Percentiles rank a stretch among this genome's conserved stretches.
Evolutionary conservation across 1,140 invertebrate genomes (phyloP).

Genomic region (Penaeus japonicus): DNA sequence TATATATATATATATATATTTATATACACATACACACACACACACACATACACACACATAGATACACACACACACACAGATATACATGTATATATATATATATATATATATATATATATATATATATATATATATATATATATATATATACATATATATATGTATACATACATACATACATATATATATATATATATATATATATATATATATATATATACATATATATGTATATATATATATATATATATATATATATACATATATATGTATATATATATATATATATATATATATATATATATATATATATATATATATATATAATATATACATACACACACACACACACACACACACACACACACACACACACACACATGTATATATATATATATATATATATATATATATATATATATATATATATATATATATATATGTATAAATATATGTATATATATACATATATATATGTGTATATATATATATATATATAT

Average conservation of each 20-base stretch:
- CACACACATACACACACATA: background rate
- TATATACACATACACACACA: background rate
- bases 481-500: slow-evolving; percentile 24
- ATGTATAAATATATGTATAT: background rate
- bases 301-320: background rate
- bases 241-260: background rate
- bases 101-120: background rate
- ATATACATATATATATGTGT: slow-evolving; percentile 12
- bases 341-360: too few species aligned
- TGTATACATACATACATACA: background rate
- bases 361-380: too few species aligned
- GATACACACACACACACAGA: background rate
- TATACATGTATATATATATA: background rate
- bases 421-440: too few species aligned
- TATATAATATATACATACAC: background rate
- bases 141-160: background rate
- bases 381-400: too few species aligned
- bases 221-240: background rate
- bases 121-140: background rate
- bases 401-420: too few species aligned
- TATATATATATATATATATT: too few species aligned
- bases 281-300: background rate
- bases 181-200: background rate
- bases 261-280: background rate
- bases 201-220: background rate